These are phyloP conservation scores for Platichthys flesus DNA, from an alignment of 2,113 vertebrate genomes.

Conservation along the genomic window DNA sequence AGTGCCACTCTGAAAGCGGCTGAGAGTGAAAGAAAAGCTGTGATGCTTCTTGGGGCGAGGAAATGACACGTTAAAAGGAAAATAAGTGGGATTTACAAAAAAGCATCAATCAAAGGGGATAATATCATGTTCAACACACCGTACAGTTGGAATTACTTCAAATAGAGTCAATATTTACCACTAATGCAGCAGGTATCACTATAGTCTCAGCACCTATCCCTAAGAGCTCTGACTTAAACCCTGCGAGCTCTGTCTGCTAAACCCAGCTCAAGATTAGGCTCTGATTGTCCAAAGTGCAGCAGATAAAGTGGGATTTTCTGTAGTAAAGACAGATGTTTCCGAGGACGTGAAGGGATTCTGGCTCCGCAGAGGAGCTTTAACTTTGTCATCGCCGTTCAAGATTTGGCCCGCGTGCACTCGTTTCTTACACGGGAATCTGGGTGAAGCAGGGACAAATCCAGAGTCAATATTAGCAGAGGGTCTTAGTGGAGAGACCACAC, in stretches of 20 bases:
- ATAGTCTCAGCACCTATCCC: conserved; percentile 34
- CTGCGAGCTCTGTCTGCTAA: conserved; percentile 50
- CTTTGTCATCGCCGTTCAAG: conserved; percentile 58
- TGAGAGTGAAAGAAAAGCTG: conserved; percentile 14
- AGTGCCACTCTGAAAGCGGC: conserved; percentile 38
- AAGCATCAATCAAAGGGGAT: not conserved
- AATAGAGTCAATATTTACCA: conserved; percentile 8
- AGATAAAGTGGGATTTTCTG: conserved; percentile 76
- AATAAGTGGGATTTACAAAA: not conserved
- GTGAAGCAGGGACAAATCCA: conserved; percentile 12
- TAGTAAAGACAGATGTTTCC: conserved; percentile 79
- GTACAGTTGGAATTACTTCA: not conserved
- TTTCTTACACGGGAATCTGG: conserved; percentile 63
- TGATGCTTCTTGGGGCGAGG: not conserved
- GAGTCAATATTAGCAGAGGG: conserved; percentile 23
- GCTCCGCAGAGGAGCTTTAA: conserved; percentile 61
- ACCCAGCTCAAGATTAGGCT: conserved; percentile 70
- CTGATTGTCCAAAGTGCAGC: conserved; percentile 68
- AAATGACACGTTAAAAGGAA: not conserved
- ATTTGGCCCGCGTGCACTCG: conserved; percentile 51
- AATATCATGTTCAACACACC: not conserved
- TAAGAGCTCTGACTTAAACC: conserved; percentile 55
- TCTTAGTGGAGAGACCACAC: conserved; percentile 14
- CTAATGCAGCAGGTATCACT: conserved; percentile 36
- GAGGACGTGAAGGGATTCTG: conserved; percentile 66